Conservation (phyloP, 2,888 invertebrate genomes). For the Lasioglossum vierecki region DNA sequence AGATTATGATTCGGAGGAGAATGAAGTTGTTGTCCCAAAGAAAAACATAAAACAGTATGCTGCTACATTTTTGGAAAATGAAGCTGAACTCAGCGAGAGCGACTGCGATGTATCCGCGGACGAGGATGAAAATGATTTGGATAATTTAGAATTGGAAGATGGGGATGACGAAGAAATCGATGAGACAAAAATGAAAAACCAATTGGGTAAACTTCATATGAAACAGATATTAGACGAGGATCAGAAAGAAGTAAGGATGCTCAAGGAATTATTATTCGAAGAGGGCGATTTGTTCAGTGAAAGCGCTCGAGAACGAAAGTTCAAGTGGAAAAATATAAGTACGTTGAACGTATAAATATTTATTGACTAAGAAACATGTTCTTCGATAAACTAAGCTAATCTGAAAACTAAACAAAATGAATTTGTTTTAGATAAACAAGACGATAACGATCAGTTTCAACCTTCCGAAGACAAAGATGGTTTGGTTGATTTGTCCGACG, state of each 20-base stretch:
- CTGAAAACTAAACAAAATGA: neutral
- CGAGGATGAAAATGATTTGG: slow-evolving; percentile 92
- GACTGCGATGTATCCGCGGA: slow-evolving; percentile 94
- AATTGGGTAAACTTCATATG: slow-evolving; percentile 94
- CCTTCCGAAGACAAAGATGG: slow-evolving; percentile 77
- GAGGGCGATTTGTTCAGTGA: slow-evolving; percentile 94
- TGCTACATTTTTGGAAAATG: slow-evolving; percentile 92
- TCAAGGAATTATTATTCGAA: slow-evolving; percentile 94
- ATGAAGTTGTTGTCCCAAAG: slow-evolving; percentile 86
- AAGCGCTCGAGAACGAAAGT: slow-evolving; percentile 91
- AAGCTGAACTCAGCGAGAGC: slow-evolving; percentile 96
- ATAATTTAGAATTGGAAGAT: slow-evolving; percentile 92
- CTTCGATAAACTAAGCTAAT: neutral
- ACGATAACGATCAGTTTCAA: slow-evolving; percentile 79
- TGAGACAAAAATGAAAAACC: slow-evolving; percentile 90
- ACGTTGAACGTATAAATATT: slow-evolving; percentile 11
- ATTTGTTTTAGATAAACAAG: slow-evolving; percentile 77
- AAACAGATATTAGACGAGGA: slow-evolving; percentile 95
- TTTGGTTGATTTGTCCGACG: slow-evolving; percentile 87
- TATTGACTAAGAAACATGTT: neutral
- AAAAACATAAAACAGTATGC: slow-evolving; percentile 85
- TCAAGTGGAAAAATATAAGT: slow-evolving; percentile 93
- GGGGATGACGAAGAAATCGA: slow-evolving; percentile 94
- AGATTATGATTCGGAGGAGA: slow-evolving; percentile 94
- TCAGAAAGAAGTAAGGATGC: slow-evolving; percentile 91